Conservation (phyloP, 2,888 invertebrate genomes). For the Stenodera caucasica region DNA sequence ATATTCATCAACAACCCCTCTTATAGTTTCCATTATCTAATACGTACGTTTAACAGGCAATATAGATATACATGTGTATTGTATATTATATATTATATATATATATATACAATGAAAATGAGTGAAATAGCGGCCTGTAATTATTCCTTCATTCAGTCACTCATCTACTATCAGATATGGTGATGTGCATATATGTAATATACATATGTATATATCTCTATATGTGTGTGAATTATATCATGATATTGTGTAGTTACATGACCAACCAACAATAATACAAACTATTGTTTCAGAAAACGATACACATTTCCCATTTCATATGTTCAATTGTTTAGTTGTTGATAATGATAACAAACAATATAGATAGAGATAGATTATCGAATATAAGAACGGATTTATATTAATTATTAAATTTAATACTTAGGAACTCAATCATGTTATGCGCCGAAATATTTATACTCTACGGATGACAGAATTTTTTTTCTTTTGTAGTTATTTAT, state of each 20-base stretch:
- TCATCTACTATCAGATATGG: slow-evolving; percentile 43
- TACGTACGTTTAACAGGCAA: slow-evolving; percentile 42
- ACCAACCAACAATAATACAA: slow-evolving; percentile 24
- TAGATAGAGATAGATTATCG: neutral
- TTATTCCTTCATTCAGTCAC: slow-evolving; percentile 53
- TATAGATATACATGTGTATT: slow-evolving; percentile 14
- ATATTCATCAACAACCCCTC: slow-evolving; percentile 39
- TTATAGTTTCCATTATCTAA: slow-evolving; percentile 40
- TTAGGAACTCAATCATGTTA: neutral
- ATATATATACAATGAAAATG: slow-evolving; percentile 49
- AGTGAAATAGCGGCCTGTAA: slow-evolving; percentile 52
- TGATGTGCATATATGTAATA: slow-evolving; percentile 32
- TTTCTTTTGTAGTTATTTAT: neutral
- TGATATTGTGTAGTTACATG: slow-evolving; percentile 13
- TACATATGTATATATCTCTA: slow-evolving; percentile 10
- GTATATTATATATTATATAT: too few relatives aligned
- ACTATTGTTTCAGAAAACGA: slow-evolving; percentile 21
- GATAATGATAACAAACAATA: neutral
- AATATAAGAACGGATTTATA: neutral
- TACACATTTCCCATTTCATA: slow-evolving; percentile 20
- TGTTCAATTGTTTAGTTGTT: neutral
- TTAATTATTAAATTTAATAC: neutral
- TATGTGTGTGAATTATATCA: slow-evolving; percentile 33
- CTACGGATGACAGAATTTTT: neutral
- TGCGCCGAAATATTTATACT: neutral